Base-by-base conservation (phyloP, 2,888 invertebrate species). In the Scaptomyza tumidula region DNA sequence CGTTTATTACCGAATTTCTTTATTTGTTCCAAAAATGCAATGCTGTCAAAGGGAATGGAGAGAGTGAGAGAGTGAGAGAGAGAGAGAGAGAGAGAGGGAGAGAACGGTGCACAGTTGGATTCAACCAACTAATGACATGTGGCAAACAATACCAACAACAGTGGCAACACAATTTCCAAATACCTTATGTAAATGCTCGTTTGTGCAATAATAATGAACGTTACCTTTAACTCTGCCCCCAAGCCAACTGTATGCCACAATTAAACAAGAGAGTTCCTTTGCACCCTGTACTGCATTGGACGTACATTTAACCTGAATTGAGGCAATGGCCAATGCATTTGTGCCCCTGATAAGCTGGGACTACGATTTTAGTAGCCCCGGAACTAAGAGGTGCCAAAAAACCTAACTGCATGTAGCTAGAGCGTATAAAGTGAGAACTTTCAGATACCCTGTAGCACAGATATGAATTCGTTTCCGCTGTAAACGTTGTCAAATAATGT, bases 261-360 rank as follows among this genome's bases (percentile, higher is more conserved):
- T 9, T 33, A 5, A 7, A 29, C 46, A 11, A 31, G 16, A 33
- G 16, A 33, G 52, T 59, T 59, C 41, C 59, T 43, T 57, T 45
- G 52, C 52, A 52, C 24, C 49, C 19, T 27, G 52, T 5, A 44
- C 19, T 52, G 77, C 67, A 50, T 56, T 71, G 85, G 68, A 66
- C 72, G 56, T 75, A 78, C 87, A 85, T 88, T 85, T 85, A 85
- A 85, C 89, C 87, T 73, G 67, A 88, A 88, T 88, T 84, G 87
- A 75, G 72, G 75, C 67, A 86, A 75, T 88, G 75, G 65, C 68
- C 74, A 63, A 67, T 19, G 62, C 71, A 69, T 68, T 71, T 61
- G 53, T 62, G 61, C 67, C 63, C 61, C 83, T 56, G 88, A 83
- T 83, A 88, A 78, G 83, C 71, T 54, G 53, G 62, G 61, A 65